Evolutionary conservation across 2,113 vertebrate genomes (phyloP).

Genomic region (Macrotis lagotis): DNA sequence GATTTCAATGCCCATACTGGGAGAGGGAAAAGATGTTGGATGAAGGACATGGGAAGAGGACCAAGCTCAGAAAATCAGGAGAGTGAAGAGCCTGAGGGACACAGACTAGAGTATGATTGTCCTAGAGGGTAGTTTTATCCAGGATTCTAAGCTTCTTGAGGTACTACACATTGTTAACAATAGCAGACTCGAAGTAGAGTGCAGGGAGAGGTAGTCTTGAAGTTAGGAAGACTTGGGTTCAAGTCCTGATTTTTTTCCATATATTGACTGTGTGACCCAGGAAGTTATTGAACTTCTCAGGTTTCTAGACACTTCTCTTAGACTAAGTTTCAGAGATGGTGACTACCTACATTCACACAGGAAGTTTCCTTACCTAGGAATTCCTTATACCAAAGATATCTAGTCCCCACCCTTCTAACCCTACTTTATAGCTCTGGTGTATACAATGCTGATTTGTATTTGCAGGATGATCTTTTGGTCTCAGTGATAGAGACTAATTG

Average conservation of each 20-base stretch:
- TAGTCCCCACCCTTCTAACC: not conserved
- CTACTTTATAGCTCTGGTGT: not conserved
- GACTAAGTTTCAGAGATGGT: no score
- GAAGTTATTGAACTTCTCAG: not conserved
- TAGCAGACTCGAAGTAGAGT: not conserved
- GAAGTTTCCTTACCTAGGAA: not conserved
- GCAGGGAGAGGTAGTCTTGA: not conserved
- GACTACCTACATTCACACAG: not conserved
- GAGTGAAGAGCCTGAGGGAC: not conserved
- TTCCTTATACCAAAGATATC: not conserved
- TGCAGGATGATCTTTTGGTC: not conserved
- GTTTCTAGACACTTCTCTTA: no score
- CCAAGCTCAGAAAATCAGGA: not conserved
- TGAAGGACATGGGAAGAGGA: not conserved
- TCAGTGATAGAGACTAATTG: not conserved
- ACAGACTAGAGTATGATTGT: not conserved
- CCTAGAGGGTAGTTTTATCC: not conserved
- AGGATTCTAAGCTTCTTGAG: not conserved
- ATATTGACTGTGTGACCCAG: not conserved
- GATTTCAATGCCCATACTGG: not conserved
- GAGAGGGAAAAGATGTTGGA: not conserved
- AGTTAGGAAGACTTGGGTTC: not conserved
- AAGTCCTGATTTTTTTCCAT: not conserved
- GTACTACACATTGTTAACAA: not conserved
- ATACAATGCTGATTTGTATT: not conserved